Evolutionary conservation across 2,113 vertebrate genomes (phyloP).

Genomic region (Caranx ignobilis): DNA sequence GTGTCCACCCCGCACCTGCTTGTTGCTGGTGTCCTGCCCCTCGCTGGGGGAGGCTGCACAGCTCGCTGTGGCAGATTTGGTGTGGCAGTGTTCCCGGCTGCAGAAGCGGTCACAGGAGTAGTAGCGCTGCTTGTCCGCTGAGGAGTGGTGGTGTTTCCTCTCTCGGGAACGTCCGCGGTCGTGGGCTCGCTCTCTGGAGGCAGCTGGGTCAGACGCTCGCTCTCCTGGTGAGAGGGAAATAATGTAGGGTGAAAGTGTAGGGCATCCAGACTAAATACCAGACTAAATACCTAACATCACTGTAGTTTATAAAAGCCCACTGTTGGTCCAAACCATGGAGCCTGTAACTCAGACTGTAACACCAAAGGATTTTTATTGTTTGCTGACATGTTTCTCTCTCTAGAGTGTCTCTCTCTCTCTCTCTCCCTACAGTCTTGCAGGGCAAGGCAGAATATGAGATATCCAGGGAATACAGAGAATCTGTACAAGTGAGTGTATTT

Average conservation of each 20-base stretch:
- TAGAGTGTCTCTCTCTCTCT: too few species aligned
- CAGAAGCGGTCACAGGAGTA: constrained; percentile 96
- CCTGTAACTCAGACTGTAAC: too few species aligned
- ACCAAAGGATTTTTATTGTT: too few species aligned
- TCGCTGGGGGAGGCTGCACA: constrained; percentile 89
- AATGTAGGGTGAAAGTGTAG: background rate
- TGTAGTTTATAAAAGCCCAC: too few species aligned
- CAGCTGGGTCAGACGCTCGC: constrained; percentile 67
- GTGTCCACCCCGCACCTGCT: constrained; percentile 87
- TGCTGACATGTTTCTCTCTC: too few species aligned
- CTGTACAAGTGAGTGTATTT: background rate
- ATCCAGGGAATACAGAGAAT: too few species aligned
- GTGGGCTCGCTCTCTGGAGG: constrained; percentile 82
- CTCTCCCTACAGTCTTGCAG: too few species aligned
- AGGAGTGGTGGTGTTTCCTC: constrained; percentile 92
- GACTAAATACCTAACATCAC: too few species aligned
- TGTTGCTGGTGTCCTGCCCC: constrained; percentile 85
- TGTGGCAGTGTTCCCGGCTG: constrained; percentile 89
- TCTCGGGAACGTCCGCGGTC: constrained; percentile 94
- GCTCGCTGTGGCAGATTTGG: constrained; percentile 88
- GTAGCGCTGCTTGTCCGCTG: constrained; percentile 94
- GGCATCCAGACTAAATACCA: background rate
- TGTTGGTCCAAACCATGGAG: too few species aligned
- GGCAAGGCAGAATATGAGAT: too few species aligned
- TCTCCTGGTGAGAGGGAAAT: constrained; percentile 23